phyloP scores from a whole-genome alignment of 2,797 vertebrate species.

The Zenarchopterus dispar region DNA sequence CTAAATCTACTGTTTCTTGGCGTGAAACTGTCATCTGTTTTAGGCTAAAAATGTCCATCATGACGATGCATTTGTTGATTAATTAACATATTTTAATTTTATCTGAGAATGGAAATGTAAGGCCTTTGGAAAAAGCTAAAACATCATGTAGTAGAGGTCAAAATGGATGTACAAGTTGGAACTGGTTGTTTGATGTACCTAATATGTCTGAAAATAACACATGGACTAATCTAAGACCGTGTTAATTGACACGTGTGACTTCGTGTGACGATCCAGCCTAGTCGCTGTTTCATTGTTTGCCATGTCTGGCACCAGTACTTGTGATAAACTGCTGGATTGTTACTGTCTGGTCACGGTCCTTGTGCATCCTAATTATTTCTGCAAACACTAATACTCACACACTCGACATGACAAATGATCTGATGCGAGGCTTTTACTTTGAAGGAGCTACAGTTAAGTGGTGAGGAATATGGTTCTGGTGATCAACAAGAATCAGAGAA shows the following conservation, averaged over 20 bases:
- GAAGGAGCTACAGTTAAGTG: slow-evolving; percentile 14
- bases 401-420: slow-evolving; percentile 21
- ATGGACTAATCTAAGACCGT: background rate
- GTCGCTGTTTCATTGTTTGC: slow-evolving; percentile 22
- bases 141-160: no score
- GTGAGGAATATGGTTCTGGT: slow-evolving; percentile 1
- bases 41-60: background rate
- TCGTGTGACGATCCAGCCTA: slow-evolving; percentile 1
- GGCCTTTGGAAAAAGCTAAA: background rate
- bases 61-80: background rate
- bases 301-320: slow-evolving; percentile 19
- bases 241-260: slow-evolving; percentile 18
- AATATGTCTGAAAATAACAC: no score
- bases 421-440: slow-evolving; percentile 22
- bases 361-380: slow-evolving; percentile 44
- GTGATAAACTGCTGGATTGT: slow-evolving; percentile 30
- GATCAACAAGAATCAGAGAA: slow-evolving; percentile 38
- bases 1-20: background rate
- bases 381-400: slow-evolving; percentile 22
- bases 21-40: background rate
- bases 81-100: background rate
- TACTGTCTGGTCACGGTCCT: slow-evolving; percentile 18
- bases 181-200: no score
- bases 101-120: background rate
- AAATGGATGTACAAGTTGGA: no score